phyloP scores from a whole-genome alignment of 2,113 vertebrate genomes.

The Myotis lucifugus region DNA sequence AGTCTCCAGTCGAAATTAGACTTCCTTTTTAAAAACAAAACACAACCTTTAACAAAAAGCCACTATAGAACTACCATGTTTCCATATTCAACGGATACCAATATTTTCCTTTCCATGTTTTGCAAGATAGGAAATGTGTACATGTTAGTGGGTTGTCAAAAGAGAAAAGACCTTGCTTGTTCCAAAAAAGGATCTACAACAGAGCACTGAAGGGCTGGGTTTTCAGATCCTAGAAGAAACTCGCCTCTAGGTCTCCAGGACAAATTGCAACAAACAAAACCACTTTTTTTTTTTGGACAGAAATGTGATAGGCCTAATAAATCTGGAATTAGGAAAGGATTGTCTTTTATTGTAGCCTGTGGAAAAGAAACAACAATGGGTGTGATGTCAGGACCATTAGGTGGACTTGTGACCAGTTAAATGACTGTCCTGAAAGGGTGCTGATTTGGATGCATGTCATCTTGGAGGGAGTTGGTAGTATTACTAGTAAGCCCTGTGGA shows the following conservation, averaged over 20 bases:
- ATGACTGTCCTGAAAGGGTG: background rate
- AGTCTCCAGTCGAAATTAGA: slow-evolving; percentile 23
- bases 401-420: background rate
- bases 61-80: background rate
- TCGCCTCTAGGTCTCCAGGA: background rate
- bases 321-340: background rate
- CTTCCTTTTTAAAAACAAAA: slow-evolving; percentile 56
- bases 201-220: background rate
- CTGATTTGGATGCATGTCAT: background rate
- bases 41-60: slow-evolving; percentile 6
- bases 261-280: background rate
- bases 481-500: background rate
- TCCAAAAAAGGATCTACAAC: background rate
- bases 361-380: background rate
- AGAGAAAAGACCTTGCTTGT: slow-evolving; percentile 1
- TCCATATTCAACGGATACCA: background rate
- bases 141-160: background rate
- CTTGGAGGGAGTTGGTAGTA: background rate
- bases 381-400: background rate
- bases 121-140: background rate
- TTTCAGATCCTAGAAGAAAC: background rate
- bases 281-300: background rate
- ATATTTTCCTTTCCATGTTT: background rate
- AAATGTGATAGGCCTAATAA: background rate
- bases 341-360: background rate